A percentile compares a stretch with the other conserved stretches of the same genome.
Evolutionary conservation across 1,140 invertebrate species (phyloP).

Genomic region (Steinernema feltiae): DNA sequence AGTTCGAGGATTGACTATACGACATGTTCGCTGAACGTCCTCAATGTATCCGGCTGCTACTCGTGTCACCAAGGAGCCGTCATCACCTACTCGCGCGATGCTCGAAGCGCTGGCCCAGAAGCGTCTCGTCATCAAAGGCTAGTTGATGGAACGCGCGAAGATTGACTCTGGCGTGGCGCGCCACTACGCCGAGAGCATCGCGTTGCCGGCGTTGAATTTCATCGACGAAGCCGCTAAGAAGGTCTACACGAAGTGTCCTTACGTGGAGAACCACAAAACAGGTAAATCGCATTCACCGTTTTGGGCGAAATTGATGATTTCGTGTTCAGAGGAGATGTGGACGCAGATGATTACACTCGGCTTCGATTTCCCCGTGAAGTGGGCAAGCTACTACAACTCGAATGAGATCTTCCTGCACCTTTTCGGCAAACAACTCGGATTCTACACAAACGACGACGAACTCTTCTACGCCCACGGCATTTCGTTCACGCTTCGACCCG

Average conservation of each 20-base stretch:
- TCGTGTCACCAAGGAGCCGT: not conserved
- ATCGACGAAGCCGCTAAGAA: not conserved
- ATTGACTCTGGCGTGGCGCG: not conserved
- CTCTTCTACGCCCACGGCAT: not conserved
- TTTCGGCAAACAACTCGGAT: not conserved
- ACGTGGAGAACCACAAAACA: not conserved
- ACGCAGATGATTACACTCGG: not conserved
- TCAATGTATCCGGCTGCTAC: not conserved
- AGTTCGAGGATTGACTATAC: not conserved
- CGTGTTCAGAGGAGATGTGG: not conserved
- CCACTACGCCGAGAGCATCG: not conserved
- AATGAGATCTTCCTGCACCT: not conserved
- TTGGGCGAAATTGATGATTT: not conserved
- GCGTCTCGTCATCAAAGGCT: not conserved
- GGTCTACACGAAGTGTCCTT: not conserved
- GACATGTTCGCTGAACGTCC: not conserved
- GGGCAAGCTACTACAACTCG: not conserved
- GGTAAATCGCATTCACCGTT: not conserved
- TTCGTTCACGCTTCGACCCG: not conserved
- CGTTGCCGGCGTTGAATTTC: not conserved
- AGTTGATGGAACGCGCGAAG: not conserved
- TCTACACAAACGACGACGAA: not conserved
- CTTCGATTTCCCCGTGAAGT: not conserved
- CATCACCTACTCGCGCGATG: not conserved
- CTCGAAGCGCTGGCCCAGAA: not conserved